phyloP scores from a whole-genome alignment of 2,113 vertebrate species.

The Sphyrna mokarran region DNA sequence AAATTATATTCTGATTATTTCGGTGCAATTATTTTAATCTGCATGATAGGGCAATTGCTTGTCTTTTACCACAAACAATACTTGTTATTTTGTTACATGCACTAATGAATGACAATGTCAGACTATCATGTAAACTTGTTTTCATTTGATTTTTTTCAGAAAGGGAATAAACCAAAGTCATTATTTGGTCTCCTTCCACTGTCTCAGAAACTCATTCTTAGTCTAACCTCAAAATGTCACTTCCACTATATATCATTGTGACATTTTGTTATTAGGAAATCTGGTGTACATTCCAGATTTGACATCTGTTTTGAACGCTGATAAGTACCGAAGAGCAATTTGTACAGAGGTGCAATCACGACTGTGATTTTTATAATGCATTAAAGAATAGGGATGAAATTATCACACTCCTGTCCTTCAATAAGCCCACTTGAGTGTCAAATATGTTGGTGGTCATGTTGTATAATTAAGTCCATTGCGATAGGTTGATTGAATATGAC shows the following conservation, averaged over 20 bases:
- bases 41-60: background rate
- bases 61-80: background rate
- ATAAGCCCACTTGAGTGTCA: background rate
- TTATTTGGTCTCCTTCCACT: background rate
- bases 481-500: background rate
- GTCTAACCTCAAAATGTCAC: background rate
- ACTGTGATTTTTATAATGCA: background rate
- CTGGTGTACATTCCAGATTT: background rate
- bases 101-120: background rate
- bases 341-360: background rate
- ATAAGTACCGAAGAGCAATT: constrained; percentile 25
- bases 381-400: background rate
- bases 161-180: background rate
- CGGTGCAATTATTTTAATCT: background rate
- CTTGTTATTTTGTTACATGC: background rate
- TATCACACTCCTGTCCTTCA: background rate
- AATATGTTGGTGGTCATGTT: background rate
- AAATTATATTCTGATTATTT: background rate
- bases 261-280: background rate
- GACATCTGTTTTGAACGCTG: background rate
- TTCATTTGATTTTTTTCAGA: background rate
- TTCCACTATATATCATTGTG: background rate
- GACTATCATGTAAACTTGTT: background rate
- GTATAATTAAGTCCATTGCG: background rate
- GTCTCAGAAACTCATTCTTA: background rate